Evolutionary conservation across 2,797 vertebrate species (phyloP).

Genomic region (Phalloptychus januarius): DNA sequence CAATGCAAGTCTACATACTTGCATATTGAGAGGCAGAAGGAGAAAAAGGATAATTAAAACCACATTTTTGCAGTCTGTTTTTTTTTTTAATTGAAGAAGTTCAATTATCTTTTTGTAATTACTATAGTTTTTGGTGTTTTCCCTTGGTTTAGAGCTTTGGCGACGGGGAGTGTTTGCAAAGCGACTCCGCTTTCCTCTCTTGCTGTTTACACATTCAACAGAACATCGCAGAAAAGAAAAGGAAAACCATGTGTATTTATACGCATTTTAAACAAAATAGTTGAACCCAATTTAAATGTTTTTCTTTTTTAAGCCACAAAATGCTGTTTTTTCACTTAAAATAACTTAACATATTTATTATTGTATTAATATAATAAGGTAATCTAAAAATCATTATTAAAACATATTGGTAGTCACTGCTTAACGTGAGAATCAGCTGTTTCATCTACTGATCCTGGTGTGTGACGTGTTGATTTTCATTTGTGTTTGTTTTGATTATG

Average conservation of each 20-base stretch:
- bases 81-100: neutral
- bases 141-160: neutral
- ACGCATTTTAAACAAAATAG: neutral
- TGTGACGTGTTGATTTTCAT: neutral
- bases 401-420: neutral
- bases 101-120: neutral
- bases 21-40: neutral
- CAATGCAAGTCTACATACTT: neutral
- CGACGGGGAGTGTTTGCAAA: neutral
- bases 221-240: neutral
- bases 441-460: neutral
- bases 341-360: neutral
- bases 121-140: neutral
- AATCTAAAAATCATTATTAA: neutral
- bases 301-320: neutral
- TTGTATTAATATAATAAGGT: neutral
- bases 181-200: neutral
- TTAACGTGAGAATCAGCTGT: neutral
- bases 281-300: neutral
- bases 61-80: neutral
- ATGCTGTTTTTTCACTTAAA: neutral
- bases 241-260: neutral
- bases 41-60: neutral
- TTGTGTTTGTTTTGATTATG: neutral
- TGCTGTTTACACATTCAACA: neutral